phyloP scores from a whole-genome alignment of 1,140 invertebrate genomes.

The Panonychus citri region DNA sequence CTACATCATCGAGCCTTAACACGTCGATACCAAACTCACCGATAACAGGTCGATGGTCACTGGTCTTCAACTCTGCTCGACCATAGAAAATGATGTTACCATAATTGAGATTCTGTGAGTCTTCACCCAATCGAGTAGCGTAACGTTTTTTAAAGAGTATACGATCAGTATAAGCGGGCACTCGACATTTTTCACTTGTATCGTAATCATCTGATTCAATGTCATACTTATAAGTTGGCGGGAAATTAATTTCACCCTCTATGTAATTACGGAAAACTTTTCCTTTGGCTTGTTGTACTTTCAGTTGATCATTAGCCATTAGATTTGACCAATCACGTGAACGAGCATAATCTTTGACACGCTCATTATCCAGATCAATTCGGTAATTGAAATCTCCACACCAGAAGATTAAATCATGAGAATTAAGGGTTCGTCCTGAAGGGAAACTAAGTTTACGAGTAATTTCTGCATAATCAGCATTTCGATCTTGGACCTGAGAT shows the following conservation, averaged over 20 bases:
- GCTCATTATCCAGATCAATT: conserved; percentile 82
- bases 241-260: conserved; percentile 75
- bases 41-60: conserved; percentile 82
- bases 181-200: conserved; percentile 88
- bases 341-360: conserved; percentile 61
- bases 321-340: conserved; percentile 52
- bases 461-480: conserved; percentile 88
- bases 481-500: conserved; percentile 77
- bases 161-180: conserved; percentile 94
- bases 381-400: conserved; percentile 99
- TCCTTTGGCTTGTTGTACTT: conserved; percentile 26
- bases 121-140: conserved; percentile 27
- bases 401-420: conserved; percentile 98
- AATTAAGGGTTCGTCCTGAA: conserved; percentile 65
- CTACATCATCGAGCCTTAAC: conserved; percentile 43
- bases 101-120: conserved; percentile 23
- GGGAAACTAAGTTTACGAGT: conserved; percentile 76
- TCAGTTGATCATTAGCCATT: conserved; percentile 69
- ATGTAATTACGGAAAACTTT: conserved; percentile 68
- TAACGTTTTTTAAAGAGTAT: conserved; percentile 57
- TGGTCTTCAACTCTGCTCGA: conserved; percentile 80
- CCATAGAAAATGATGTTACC: conserved; percentile 73
- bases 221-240: conserved; percentile 98
- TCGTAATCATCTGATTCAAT: conserved; percentile 97
- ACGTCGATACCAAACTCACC: conserved; percentile 70